Evolutionary conservation across 2,888 invertebrate species (phyloP).

Genomic region (Teinopalpus imperialis): DNA sequence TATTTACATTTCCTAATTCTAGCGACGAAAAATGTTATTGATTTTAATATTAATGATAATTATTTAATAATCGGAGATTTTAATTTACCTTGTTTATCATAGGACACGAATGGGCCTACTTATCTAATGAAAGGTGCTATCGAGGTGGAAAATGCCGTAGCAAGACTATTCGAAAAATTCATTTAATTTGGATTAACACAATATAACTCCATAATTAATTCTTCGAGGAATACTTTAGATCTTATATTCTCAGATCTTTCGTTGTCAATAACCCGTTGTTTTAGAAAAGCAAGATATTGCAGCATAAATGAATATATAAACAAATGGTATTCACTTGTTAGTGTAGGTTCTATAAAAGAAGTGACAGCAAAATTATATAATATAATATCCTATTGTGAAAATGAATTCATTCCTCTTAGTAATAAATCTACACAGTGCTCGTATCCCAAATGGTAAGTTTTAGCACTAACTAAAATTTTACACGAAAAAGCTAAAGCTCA

Average conservation of each 20-base stretch:
- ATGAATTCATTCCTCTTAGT: not conserved
- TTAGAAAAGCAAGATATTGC: not conserved
- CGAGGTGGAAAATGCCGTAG: not conserved
- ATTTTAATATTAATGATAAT: not conserved
- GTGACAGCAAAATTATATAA: not conserved
- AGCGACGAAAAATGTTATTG: no score
- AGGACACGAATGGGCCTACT: not conserved
- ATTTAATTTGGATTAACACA: not conserved
- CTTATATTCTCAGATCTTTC: not conserved
- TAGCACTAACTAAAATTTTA: not conserved
- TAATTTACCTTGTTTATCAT: not conserved
- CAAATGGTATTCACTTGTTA: not conserved
- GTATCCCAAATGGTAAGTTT: not conserved
- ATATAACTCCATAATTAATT: not conserved
- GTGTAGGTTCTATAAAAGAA: not conserved
- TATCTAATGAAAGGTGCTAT: not conserved
- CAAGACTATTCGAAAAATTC: not conserved
- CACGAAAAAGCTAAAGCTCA: not conserved
- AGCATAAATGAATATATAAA: not conserved
- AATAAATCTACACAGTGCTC: not conserved
- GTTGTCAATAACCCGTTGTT: not conserved
- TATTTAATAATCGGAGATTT: not conserved
- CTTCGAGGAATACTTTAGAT: not conserved
- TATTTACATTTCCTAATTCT: no score
- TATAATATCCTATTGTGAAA: not conserved